These are phyloP conservation scores for Tokudaia tokunoshimensis DNA, from an alignment of 2,797 vertebrate genomes.

Conservation along the genomic window DNA sequence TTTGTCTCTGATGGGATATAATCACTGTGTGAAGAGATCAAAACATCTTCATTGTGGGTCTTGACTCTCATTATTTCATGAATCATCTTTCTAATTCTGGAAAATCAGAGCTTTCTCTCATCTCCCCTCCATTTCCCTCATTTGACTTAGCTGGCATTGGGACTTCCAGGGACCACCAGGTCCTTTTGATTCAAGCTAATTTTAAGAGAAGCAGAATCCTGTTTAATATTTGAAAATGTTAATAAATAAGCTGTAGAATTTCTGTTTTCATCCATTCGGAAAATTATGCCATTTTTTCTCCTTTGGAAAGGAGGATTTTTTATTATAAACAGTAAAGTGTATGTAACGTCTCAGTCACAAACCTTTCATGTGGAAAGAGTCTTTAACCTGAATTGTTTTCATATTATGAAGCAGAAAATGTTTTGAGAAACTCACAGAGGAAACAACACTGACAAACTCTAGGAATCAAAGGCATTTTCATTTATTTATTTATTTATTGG, in stretches of 20 bases:
- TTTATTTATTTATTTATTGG: too few relatives aligned
- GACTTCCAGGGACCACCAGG: background rate
- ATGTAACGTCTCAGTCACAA: constrained; percentile 84
- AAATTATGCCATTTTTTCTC: background rate
- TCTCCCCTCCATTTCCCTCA: background rate
- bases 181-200: constrained; percentile 5
- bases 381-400: constrained; percentile 84
- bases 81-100: constrained; percentile 3
- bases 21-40: background rate
- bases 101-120: background rate
- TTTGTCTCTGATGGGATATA: background rate
- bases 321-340: constrained; percentile 86
- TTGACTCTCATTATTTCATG: background rate
- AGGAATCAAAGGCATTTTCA: constrained; percentile 88
- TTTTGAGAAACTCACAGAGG: constrained; percentile 86
- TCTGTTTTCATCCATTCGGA: background rate
- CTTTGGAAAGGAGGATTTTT: constrained; percentile 80
- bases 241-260: background rate
- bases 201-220: background rate
- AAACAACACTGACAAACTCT: constrained; percentile 87
- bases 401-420: constrained; percentile 76
- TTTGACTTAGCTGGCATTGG: background rate
- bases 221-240: constrained; percentile 29
- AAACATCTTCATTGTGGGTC: background rate
- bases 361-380: constrained; percentile 83